A percentile compares a stretch with the other conserved stretches of the same genome.
Conservation (phyloP, 2,888 invertebrate genomes). For the Nasonia oneida region DNA sequence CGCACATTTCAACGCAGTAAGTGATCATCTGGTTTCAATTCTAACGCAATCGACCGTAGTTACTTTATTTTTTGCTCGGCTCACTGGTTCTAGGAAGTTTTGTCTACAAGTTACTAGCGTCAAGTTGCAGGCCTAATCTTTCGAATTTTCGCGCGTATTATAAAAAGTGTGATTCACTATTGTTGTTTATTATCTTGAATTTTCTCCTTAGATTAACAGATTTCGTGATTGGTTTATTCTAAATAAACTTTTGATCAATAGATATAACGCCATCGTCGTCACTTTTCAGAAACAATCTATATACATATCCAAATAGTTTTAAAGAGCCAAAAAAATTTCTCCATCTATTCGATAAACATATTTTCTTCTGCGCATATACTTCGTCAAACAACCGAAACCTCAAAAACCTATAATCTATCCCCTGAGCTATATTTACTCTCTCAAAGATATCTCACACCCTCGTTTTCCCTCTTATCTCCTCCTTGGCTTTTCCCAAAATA, state of each 20-base stretch:
- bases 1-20: slow-evolving; percentile 25
- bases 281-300: no score
- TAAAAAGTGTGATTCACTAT: neutral
- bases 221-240: no score
- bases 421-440: neutral
- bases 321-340: no score
- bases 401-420: neutral
- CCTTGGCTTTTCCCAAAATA: neutral
- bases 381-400: neutral
- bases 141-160: neutral
- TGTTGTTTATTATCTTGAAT: no score
- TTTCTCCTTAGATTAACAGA: no score
- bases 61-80: neutral
- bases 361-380: no score
- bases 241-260: no score
- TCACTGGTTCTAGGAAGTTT: neutral
- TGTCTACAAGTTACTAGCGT: neutral
- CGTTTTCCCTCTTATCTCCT: neutral
- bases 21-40: slow-evolving; percentile 24
- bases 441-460: neutral
- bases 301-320: no score
- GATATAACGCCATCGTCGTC: no score
- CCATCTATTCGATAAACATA: no score
- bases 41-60: slow-evolving; percentile 20
- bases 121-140: neutral